These are phyloP conservation scores for Drosophila eohydei DNA, from an alignment of 2,888 invertebrate genomes.

Conservation along the genomic window DNA sequence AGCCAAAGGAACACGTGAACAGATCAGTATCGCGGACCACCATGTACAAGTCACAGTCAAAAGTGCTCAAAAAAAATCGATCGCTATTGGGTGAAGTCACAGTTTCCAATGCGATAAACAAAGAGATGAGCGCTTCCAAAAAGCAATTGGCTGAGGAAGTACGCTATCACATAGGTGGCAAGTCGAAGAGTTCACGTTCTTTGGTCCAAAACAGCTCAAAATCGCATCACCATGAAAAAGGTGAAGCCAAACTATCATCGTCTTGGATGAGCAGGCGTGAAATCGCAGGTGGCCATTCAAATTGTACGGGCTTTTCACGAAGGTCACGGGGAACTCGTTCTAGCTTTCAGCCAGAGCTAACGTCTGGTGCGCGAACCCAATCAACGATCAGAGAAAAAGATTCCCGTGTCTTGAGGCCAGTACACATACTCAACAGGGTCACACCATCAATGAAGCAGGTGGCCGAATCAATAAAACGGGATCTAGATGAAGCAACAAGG, in stretches of 20 bases:
- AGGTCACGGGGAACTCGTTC: background rate
- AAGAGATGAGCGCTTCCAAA: conserved; percentile 43
- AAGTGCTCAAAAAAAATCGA: too few relatives aligned
- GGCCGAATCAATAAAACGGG: conserved; percentile 27
- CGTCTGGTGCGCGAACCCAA: background rate
- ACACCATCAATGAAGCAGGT: conserved; percentile 8
- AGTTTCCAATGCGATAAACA: conserved; percentile 60
- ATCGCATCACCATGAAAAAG: background rate
- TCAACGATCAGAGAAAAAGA: background rate
- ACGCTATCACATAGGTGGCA: conserved; percentile 39
- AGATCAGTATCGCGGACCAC: conserved; percentile 41
- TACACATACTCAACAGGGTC: background rate
- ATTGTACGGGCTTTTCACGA: background rate
- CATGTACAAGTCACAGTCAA: background rate
- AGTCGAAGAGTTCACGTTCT: background rate
- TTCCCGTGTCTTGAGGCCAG: background rate
- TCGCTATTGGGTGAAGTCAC: conserved; percentile 47
- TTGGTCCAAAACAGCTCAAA: background rate
- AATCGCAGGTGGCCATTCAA: background rate
- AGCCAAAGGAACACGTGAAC: conserved; percentile 33
- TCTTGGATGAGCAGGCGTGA: background rate
- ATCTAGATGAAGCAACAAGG: background rate
- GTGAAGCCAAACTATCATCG: background rate
- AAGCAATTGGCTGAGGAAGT: conserved; percentile 7
- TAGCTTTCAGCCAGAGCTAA: background rate